Conservation (phyloP, 2,888 invertebrate genomes). For the Tipula confusa region DNA sequence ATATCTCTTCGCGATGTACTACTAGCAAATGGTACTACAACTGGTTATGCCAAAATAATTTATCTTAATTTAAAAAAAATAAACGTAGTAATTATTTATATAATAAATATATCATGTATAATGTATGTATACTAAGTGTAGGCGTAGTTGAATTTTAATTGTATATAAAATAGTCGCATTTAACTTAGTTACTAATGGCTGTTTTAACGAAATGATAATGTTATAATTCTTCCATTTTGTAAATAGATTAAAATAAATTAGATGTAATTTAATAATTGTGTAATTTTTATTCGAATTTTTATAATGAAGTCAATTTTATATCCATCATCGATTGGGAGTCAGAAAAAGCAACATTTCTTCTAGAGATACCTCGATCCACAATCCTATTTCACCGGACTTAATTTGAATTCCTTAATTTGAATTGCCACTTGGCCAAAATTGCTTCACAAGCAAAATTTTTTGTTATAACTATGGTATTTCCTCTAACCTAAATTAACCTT, state of each 20-base stretch:
- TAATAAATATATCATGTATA: not conserved
- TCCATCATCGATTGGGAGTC: too few species aligned
- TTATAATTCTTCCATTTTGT: constrained; percentile 12
- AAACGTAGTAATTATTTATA: not conserved
- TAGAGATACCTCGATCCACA: too few species aligned
- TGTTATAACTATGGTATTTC: too few species aligned
- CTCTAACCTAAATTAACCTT: too few species aligned
- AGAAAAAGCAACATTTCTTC: too few species aligned
- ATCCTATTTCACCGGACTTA: too few species aligned
- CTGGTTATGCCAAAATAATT: not conserved
- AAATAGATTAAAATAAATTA: not conserved
- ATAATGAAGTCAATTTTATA: too few species aligned
- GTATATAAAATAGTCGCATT: constrained; percentile 20
- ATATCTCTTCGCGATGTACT: not conserved
- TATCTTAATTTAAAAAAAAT: not conserved
- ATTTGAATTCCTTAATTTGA: too few species aligned
- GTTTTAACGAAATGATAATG: not conserved
- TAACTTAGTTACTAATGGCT: constrained; percentile 9
- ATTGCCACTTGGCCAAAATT: too few species aligned
- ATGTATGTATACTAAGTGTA: not conserved
- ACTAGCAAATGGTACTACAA: not conserved
- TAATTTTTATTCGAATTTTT: too few species aligned
- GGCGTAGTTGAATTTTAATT: not conserved
- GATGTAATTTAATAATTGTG: too few species aligned
- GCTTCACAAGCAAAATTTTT: too few species aligned